Evolutionary conservation across 2,113 vertebrate genomes (phyloP).

Genomic region (Pithys albifrons): DNA sequence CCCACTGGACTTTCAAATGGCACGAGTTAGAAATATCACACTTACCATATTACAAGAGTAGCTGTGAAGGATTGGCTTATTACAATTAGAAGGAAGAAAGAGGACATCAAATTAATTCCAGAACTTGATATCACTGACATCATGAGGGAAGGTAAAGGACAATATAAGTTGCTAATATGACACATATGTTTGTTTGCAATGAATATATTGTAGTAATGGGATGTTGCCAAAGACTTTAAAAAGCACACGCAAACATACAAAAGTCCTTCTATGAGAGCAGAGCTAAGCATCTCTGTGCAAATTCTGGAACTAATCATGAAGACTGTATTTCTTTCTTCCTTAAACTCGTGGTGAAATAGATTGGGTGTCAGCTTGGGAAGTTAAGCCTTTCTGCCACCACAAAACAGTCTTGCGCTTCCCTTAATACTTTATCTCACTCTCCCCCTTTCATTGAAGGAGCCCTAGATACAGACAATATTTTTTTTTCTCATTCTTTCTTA

Average conservation of each 20-base stretch:
- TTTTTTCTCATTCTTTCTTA: not conserved
- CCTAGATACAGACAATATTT: not conserved
- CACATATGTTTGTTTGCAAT: slow-evolving; percentile 6
- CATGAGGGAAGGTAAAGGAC: slow-evolving; percentile 26
- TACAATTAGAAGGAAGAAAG: not conserved
- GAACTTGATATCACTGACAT: not conserved
- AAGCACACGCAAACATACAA: not conserved
- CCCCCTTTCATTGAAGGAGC: not conserved
- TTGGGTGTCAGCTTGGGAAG: slow-evolving; percentile 16
- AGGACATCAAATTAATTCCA: slow-evolving; percentile 36
- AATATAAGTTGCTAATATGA: not conserved
- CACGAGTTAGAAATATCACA: not conserved
- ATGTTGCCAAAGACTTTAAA: slow-evolving; percentile 23
- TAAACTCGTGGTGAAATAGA: not conserved
- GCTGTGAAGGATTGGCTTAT: not conserved
- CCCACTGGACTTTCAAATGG: not conserved
- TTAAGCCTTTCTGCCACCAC: not conserved
- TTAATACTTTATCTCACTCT: not conserved
- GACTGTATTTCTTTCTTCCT: slow-evolving; percentile 17
- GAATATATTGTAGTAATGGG: not conserved
- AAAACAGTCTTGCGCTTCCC: not conserved
- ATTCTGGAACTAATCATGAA: slow-evolving; percentile 47
- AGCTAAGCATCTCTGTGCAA: not conserved
- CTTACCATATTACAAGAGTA: not conserved
- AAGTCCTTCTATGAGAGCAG: not conserved